A percentile compares a stretch with the other conserved stretches of the same genome.
phyloP scores from a whole-genome alignment of 2,888 invertebrate species.

The Smittia aterrima region DNA sequence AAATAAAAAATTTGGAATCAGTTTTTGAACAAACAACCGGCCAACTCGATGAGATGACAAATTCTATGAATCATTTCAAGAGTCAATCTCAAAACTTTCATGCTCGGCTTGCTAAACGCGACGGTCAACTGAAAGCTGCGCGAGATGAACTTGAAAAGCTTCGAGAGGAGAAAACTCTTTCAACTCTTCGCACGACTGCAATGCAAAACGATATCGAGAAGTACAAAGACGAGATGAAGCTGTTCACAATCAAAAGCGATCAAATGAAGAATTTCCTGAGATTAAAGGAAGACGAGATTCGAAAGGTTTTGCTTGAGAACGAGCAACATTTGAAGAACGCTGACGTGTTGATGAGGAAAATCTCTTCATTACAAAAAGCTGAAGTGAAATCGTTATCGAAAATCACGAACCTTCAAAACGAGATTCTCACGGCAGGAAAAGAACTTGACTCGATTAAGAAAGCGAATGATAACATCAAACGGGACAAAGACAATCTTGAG shows the following conservation, averaged over 20 bases:
- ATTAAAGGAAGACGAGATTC: conserved; percentile 10
- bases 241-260: neutral
- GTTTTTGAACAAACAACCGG: neutral
- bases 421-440: conserved; percentile 19
- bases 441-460: conserved; percentile 13
- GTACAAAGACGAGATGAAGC: neutral
- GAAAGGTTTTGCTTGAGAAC: neutral
- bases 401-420: neutral
- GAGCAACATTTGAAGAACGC: neutral
- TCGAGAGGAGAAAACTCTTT: neutral
- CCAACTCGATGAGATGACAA: neutral
- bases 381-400: neutral
- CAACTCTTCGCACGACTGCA: neutral
- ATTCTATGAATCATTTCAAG: neutral
- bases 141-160: neutral
- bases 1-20: neutral
- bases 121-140: neutral
- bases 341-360: neutral
- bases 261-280: neutral
- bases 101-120: neutral
- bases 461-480: neutral
- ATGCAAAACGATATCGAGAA: neutral
- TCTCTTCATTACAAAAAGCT: neutral
- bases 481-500: conserved; percentile 12
- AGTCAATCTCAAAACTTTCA: neutral